Evolutionary conservation across 1,140 invertebrate genomes (phyloP), one percentile per base, ranked within the genome.

Genomic region (Trachelipus rathkii): DNA sequence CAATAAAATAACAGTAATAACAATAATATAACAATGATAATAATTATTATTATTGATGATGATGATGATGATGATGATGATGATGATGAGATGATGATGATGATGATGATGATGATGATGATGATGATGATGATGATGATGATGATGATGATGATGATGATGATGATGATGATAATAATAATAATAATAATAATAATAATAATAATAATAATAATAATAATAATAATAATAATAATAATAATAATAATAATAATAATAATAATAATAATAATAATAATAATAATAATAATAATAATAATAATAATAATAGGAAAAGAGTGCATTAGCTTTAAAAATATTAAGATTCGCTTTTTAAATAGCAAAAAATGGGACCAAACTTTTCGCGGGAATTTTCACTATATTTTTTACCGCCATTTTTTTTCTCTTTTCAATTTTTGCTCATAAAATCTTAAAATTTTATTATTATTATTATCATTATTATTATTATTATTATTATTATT

Each of bases 121-220:
- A 60, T 60, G 4, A 60, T 60, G 4, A 60, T 60, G 4, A 60
- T 60, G 4, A 60, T 60, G 4, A 60, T 60, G 4, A 60, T 60
- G 4, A 60, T 60, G 4, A 60, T 7, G 4, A 60, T 60, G 4
- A 60, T 60, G 1, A 60, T 60, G 4, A 60, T 60, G 4, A 60
- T 33, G 33, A 33, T 33, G 6, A 33, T 33, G 6, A 1, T 6
- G 6, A 33, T 33, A 33, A 60, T 60, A n/a, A 60, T 60, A n/a
- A 60, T 60, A n/a, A 60, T 60, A n/a, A 60, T 60, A 15, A 60
- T 60, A n/a, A 60, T 60, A 15, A 60, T 60, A n/a, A 60, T 60
- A n/a, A 60, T 60, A n/a, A 60, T 60, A n/a, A 60, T 60, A n/a
- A 60, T 60, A n/a, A 60, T 60, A n/a, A 60, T 60, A n/a, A 60